Percentiles rank a stretch among this genome's conserved stretches.
Conservation (phyloP, 2,888 invertebrate genomes). For the Drosophila buzzatii region DNA sequence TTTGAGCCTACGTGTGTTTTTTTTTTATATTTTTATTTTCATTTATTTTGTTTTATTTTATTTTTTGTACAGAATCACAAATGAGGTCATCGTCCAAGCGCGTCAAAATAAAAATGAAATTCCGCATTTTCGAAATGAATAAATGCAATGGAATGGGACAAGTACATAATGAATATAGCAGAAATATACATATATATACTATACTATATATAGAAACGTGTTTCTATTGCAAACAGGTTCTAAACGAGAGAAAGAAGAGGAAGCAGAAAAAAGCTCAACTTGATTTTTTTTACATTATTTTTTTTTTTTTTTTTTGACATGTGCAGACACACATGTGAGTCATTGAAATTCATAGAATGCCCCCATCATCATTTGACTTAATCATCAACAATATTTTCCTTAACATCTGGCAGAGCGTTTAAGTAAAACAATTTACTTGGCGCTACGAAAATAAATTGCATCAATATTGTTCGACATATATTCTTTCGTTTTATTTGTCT, state of each 20-base stretch:
- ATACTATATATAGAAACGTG: constrained; percentile 54
- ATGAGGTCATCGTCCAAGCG: constrained; percentile 74
- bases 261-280: constrained; percentile 17
- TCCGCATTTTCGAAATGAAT: constrained; percentile 57
- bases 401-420: neutral
- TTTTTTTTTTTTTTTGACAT: constrained; percentile 16
- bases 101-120: constrained; percentile 44
- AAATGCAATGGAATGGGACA: constrained; percentile 28
- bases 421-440: constrained; percentile 5
- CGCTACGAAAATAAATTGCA: constrained; percentile 7
- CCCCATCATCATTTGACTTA: constrained; percentile 16
- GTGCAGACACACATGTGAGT: constrained; percentile 41
- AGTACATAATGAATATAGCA: constrained; percentile 31
- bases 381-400: constrained; percentile 18
- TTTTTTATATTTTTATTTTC: neutral
- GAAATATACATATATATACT: neutral
- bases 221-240: constrained; percentile 66
- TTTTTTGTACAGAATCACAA: constrained; percentile 33
- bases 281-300: neutral
- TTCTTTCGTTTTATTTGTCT: neutral
- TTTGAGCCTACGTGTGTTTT: constrained; percentile 15
- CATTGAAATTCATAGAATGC: constrained; percentile 41
- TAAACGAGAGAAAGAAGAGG: constrained; percentile 16
- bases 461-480: constrained; percentile 1
- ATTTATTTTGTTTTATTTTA: neutral